phyloP scores from a whole-genome alignment of 2,113 vertebrate species.

The Chionomys nivalis region DNA sequence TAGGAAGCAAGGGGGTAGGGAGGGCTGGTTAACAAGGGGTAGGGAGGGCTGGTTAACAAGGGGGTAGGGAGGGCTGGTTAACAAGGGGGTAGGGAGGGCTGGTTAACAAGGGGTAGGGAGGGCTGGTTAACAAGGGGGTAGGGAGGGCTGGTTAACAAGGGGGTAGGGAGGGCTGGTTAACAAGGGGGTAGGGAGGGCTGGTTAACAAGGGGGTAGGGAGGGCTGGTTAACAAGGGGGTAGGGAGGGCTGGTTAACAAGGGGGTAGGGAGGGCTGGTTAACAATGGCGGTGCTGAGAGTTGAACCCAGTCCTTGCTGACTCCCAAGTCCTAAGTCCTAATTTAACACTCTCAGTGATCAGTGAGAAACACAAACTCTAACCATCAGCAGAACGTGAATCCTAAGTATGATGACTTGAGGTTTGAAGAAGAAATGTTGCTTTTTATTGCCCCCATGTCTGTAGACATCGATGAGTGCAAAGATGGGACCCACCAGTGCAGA shows the following conservation, averaged over 20 bases:
- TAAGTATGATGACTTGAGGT: background rate
- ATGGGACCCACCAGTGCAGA: conserved; percentile 94
- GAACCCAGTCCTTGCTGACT: conserved; percentile 17
- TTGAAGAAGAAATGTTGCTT: conserved; percentile 48
- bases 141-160: background rate
- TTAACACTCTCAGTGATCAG: background rate
- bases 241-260: background rate
- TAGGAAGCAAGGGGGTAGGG: background rate
- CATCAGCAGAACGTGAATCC: background rate
- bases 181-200: background rate
- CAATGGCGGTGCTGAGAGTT: background rate
- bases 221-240: background rate
- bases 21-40: background rate
- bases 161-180: background rate
- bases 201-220: background rate
- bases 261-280: background rate
- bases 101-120: background rate
- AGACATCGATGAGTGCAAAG: conserved; percentile 97
- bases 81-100: background rate
- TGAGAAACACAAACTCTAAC: background rate
- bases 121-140: background rate
- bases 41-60: background rate
- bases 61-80: background rate
- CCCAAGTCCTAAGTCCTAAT: background rate
- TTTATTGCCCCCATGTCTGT: conserved; percentile 54